A percentile compares a stretch with the other conserved stretches of the same genome.
Evolutionary conservation across 2,888 invertebrate species (phyloP).

Genomic region (Drosophila dives): DNA sequence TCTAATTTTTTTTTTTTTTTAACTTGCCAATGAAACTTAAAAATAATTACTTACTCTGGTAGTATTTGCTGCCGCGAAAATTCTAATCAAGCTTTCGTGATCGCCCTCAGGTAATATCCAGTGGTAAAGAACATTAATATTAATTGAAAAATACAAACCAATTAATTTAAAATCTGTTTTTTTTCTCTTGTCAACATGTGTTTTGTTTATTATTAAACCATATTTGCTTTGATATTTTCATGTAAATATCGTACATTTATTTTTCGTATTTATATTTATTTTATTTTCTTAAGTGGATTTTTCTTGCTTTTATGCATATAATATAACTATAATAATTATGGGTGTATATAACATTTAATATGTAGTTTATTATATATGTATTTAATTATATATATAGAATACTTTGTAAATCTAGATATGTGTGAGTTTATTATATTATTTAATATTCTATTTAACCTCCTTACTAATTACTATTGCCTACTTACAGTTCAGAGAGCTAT

Average conservation of each 20-base stretch:
- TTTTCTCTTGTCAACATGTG: constrained; percentile 44
- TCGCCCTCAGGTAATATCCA: background rate
- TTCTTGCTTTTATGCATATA: constrained; percentile 25
- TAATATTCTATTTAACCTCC: constrained; percentile 24
- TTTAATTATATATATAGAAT: constrained; percentile 34
- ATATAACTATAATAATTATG: constrained; percentile 35
- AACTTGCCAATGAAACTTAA: background rate
- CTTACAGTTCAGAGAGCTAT: constrained; percentile 26
- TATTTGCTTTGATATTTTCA: constrained; percentile 33
- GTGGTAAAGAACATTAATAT: background rate
- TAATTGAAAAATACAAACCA: background rate
- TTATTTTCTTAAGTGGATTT: constrained; percentile 14
- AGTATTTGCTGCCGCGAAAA: background rate
- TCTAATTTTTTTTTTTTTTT: background rate
- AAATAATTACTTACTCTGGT: background rate
- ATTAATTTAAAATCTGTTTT: background rate
- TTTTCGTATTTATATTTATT: constrained; percentile 10
- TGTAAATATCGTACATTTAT: constrained; percentile 40
- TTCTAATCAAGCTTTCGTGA: background rate
- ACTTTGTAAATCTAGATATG: constrained; percentile 30
- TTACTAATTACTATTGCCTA: constrained; percentile 32
- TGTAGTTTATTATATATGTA: constrained; percentile 14
- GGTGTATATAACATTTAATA: constrained; percentile 47
- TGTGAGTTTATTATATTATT: constrained; percentile 2
- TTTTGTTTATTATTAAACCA: constrained; percentile 36